Conservation (phyloP, 2,113 vertebrate genomes). For the Chaetorhynchus papuensis region DNA sequence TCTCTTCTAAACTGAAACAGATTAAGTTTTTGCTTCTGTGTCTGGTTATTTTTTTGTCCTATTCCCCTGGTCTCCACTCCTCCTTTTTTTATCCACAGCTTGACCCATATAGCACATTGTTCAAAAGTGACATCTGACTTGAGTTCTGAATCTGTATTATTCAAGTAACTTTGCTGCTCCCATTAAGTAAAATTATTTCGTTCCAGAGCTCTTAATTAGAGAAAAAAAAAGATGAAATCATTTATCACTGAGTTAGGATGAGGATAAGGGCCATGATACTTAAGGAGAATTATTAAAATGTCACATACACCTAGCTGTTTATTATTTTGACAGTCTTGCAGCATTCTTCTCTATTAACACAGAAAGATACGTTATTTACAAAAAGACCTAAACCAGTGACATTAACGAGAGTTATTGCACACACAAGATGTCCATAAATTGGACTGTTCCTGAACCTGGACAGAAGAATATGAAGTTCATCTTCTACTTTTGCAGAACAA, state of each 20-base stretch:
- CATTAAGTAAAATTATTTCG: not conserved
- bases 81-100: not conserved
- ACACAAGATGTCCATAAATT: not conserved
- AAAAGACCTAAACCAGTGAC: not conserved
- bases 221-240: slow-evolving; percentile 1
- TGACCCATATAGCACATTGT: not conserved
- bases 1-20: not conserved
- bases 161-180: not conserved
- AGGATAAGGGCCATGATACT: not conserved
- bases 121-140: not conserved
- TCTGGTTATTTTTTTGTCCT: not conserved
- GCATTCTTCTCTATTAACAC: not conserved
- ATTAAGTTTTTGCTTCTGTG: not conserved
- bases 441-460: not conserved
- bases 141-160: not conserved
- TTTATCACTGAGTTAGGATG: not conserved
- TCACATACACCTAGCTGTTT: not conserved
- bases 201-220: not conserved
- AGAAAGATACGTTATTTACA: not conserved
- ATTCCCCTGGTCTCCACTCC: not conserved
- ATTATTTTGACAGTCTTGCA: not conserved
- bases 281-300: not conserved
- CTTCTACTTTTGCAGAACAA: not conserved
- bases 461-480: not conserved
- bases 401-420: not conserved